Evolutionary conservation across 2,888 invertebrate species (phyloP), one percentile per base, ranked within the genome.

Genomic region (Ypsolopha scabrella): DNA sequence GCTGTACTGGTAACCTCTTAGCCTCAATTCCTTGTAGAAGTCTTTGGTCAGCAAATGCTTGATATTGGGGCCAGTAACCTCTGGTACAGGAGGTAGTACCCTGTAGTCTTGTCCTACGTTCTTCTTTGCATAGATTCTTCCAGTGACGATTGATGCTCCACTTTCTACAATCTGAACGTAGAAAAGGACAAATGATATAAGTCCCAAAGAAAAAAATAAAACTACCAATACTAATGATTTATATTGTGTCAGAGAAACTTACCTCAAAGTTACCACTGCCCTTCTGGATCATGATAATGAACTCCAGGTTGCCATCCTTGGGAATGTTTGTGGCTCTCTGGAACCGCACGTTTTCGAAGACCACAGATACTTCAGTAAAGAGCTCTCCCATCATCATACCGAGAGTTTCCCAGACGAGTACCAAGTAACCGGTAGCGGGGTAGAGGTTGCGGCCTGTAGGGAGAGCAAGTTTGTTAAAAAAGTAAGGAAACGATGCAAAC

Each of bases 361-460:
- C 90, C 0, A 97, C 92, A 0, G 94, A 90, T 24, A 94, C 87
- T 58, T 94, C 90, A 33, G 92, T 90, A 69, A 86, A 91, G 0
- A 90, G 79, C 44, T 90, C 89, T 52, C 91, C 92, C 72, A 88
- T 83, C 88, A 92, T 90, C 72, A 91, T 86, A 2, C 92, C 92
- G n/a, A 93, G 76, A 0, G 93, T 92, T 64, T 93, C 92, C 94
- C 94, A 94, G 0, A 92, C 92, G 11, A 92, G 78, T 39, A 88
- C 83, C 62, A 97, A 77, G 70, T 95, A 95, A 11, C 93, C 93
- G 0, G 96, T 95, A 0, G 96, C 96, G 0, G 97, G 97, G 63
- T 93, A 91, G 1, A 95, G 72, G 63, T 93, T 92, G 54, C 94
- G 89, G 7, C 92, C 93, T 88, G 57, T 6, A 6, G 34, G 34